Percentiles rank a stretch among this genome's conserved stretches.
phyloP scores from a whole-genome alignment of 2,797 vertebrate species.

The Sebastes baramenuke region DNA sequence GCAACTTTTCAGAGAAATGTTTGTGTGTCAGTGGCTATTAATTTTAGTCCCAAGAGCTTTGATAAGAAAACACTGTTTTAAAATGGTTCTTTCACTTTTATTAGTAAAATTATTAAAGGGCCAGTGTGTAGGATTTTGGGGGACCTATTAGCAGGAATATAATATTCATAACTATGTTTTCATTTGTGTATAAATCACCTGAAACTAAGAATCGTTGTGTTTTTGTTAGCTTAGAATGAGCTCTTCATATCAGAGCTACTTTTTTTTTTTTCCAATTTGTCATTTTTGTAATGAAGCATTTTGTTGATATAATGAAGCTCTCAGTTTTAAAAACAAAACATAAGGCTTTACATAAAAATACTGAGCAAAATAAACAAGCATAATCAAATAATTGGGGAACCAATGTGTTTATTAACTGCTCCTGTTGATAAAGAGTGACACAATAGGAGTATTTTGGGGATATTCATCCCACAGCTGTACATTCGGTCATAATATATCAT shows the following conservation, averaged over 20 bases:
- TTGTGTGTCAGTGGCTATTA: background rate
- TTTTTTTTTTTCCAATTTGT: background rate
- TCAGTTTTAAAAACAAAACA: background rate
- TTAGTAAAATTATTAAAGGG: background rate
- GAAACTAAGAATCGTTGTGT: too few species aligned
- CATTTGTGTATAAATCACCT: too few species aligned
- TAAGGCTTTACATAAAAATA: background rate
- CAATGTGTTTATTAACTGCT: constrained; percentile 46
- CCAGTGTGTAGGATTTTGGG: too few species aligned
- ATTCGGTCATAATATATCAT: constrained; percentile 8
- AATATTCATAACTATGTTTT: too few species aligned
- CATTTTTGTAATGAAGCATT: background rate
- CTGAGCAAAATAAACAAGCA: background rate
- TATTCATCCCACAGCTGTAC: background rate
- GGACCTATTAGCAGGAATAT: too few species aligned
- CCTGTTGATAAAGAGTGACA: constrained; percentile 10
- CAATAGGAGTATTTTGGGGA: background rate
- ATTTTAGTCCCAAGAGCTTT: background rate
- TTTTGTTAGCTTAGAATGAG: too few species aligned
- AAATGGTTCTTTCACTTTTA: background rate
- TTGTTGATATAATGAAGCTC: background rate
- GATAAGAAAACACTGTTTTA: background rate
- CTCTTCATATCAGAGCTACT: background rate
- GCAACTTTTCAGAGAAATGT: background rate
- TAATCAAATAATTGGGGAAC: background rate